Conservation (phyloP, 2,113 vertebrate genomes). For the Drymodes brunneopygia region DNA sequence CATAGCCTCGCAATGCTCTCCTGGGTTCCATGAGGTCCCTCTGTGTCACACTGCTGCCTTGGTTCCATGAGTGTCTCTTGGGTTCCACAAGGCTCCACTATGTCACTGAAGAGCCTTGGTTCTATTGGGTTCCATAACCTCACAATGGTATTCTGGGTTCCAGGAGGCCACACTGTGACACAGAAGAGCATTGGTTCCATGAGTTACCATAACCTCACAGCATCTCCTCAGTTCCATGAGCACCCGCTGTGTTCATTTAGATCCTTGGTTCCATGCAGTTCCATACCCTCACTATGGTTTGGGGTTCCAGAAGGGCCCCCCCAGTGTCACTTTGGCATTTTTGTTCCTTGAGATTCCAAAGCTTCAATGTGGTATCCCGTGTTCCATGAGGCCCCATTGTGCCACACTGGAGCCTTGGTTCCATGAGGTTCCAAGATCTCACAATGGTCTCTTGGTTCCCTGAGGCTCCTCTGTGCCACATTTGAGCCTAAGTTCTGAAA, state of each 20-base stretch:
- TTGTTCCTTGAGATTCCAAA: neutral
- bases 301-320: too few relatives aligned
- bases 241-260: accelerated
- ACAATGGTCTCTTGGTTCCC: neutral
- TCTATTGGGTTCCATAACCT: neutral
- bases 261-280: neutral
- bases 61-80: neutral
- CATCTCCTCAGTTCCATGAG: neutral
- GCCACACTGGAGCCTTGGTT: neutral
- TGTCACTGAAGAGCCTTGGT: neutral
- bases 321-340: neutral
- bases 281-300: neutral
- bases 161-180: neutral
- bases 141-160: neutral
- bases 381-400: neutral
- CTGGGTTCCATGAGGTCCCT: neutral
- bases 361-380: neutral
- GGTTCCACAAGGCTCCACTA: neutral
- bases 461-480: neutral
- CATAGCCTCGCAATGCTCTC: too few relatives aligned
- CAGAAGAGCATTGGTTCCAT: neutral
- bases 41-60: neutral
- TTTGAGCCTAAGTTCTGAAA: too few relatives aligned
- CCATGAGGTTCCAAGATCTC: too few relatives aligned
- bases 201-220: neutral